Base-by-base conservation (phyloP, 2,113 vertebrate species). In the Pelobates fuscus region DNA sequence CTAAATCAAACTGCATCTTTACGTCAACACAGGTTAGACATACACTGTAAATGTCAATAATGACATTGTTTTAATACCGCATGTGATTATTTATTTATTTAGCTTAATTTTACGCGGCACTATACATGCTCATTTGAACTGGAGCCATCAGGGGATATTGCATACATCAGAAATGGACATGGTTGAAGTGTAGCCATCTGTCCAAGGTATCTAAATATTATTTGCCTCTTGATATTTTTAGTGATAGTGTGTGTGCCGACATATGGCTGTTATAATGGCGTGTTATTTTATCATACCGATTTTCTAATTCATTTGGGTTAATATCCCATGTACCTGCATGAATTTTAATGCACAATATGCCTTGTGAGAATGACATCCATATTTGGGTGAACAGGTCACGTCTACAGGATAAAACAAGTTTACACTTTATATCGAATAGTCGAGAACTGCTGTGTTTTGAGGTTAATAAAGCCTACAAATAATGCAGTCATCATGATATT, bases 101-200 rank as follows among this genome's bases (percentile, higher is more conserved):
- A 41, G 23, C 66, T 20, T 18, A 6, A 23, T 10, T 18, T 74
- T 66, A 21, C 44, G 37, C 2, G 23, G 52, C 57, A 29, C 24
- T 18, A 41, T 27, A 32, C 66, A 59, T 43, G 54, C 46, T 75
- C 32, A 29, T 23, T 59, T 30, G 41, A 30, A 75, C 12, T n/a
- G 44, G 6, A 67, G 52, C 32, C 64, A 46, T 67, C 54, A 75
- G 52, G 32, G 63, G 17, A 67, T 67, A 75, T 75, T 0, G 65
- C 25, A 46, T 24, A 59, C 72, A 75, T 75, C 72, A 75, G 52
- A 29, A 44, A 67, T 15, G 72, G 72, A 46, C 72, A 67, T 67
- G 63, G 63, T 65, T 73, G 71, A 73, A 37, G 60, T 49, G 41
- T 32, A 41, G 41, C 71, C 71, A 73, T 73, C 71, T 73, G 71